These are phyloP conservation scores for Sphecodes monilicornis DNA, from an alignment of 2,888 invertebrate genomes.

Conservation along the genomic window DNA sequence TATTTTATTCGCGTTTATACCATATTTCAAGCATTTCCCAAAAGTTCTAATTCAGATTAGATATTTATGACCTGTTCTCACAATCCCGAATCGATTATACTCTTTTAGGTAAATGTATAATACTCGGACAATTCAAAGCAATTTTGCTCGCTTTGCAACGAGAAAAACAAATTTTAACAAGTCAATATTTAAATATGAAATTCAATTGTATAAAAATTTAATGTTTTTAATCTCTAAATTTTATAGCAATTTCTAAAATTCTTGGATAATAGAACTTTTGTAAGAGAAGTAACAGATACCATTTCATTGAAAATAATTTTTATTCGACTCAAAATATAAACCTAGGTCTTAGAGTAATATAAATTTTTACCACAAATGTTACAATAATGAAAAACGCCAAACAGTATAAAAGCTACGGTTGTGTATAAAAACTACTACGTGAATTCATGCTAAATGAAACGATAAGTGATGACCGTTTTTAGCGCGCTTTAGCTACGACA, in stretches of 20 bases:
- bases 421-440: conserved; percentile 63
- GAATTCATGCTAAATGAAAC: conserved; percentile 58
- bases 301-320: conserved; percentile 82
- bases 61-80: background rate
- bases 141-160: background rate
- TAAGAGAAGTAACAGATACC: conserved; percentile 57
- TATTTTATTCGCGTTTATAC: background rate
- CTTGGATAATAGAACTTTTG: conserved; percentile 21
- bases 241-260: conserved; percentile 4
- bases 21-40: background rate
- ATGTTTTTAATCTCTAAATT: conserved; percentile 16
- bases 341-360: conserved; percentile 81
- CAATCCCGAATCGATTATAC: background rate
- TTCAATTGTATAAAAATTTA: background rate
- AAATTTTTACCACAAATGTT: conserved; percentile 78
- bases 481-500: conserved; percentile 39
- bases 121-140: background rate
- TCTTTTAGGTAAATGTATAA: background rate
- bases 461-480: conserved; percentile 49
- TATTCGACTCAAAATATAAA: conserved; percentile 82
- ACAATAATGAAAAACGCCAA: conserved; percentile 76
- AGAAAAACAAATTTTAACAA: background rate
- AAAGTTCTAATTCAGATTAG: background rate
- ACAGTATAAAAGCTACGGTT: conserved; percentile 73
- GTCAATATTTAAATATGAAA: background rate